Evolutionary conservation across 2,113 vertebrate genomes (phyloP).

Genomic region (Origma solitaria): DNA sequence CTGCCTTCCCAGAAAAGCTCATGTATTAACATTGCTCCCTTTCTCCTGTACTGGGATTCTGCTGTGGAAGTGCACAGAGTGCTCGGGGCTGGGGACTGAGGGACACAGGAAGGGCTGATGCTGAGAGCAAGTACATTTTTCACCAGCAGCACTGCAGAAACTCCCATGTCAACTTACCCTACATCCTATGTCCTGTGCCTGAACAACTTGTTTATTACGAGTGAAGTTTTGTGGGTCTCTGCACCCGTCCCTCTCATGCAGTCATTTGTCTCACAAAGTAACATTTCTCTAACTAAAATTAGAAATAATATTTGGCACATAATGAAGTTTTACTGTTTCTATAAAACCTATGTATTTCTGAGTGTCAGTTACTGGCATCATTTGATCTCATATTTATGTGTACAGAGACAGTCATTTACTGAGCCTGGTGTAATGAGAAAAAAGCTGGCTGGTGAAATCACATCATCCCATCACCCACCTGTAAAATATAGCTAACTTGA

Average conservation of each 20-base stretch:
- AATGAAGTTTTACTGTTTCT: not conserved
- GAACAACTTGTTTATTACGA: rapidly evolving
- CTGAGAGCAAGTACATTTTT: not conserved
- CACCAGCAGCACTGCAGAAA: not conserved
- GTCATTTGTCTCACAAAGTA: not conserved
- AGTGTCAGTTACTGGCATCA: not conserved
- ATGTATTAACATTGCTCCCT: not conserved
- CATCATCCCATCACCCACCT: not conserved
- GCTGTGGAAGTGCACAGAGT: not conserved
- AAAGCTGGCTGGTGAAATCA: not conserved
- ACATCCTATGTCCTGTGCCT: not conserved
- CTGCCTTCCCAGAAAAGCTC: not conserved
- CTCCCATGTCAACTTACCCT: not conserved
- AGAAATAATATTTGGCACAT: not conserved
- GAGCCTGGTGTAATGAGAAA: not conserved
- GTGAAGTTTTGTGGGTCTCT: not conserved
- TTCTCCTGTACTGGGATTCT: not conserved
- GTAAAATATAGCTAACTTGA: not conserved
- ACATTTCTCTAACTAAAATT: not conserved
- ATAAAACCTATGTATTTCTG: not conserved
- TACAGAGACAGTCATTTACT: not conserved
- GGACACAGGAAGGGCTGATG: not conserved
- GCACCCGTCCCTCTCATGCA: not conserved
- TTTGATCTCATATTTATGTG: not conserved
- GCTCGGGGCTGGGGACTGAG: not conserved